Evolutionary conservation across 1,140 invertebrate genomes (phyloP).

Genomic region (Uloborus diversus): DNA sequence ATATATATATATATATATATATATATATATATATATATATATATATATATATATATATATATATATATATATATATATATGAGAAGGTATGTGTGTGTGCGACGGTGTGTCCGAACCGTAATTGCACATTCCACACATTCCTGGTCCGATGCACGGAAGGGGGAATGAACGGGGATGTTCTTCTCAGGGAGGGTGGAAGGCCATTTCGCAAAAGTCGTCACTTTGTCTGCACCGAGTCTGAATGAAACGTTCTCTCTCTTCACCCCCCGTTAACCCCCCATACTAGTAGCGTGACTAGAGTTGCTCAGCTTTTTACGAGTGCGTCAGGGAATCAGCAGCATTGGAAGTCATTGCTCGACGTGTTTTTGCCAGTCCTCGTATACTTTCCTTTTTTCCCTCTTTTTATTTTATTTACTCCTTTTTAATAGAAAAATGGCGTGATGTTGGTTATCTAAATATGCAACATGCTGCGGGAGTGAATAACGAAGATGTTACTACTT

Average conservation of each 20-base stretch:
- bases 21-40: neutral
- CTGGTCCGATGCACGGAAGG: neutral
- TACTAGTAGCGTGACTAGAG: neutral
- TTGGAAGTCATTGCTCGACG: too few species aligned
- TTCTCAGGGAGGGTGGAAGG: constrained; percentile 11
- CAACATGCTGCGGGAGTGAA: too few species aligned
- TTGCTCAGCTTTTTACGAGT: neutral
- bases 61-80: constrained; percentile 1
- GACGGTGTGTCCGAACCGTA: constrained; percentile 48
- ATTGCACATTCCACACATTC: constrained; percentile 54
- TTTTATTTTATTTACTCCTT: too few species aligned
- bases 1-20: neutral
- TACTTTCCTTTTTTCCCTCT: too few species aligned
- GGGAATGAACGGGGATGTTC: neutral
- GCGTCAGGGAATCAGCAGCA: neutral
- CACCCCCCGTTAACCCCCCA: neutral
- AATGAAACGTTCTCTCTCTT: constrained; percentile 17
- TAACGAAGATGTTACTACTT: too few species aligned
- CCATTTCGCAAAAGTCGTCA: constrained; percentile 52
- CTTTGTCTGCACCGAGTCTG: constrained; percentile 52
- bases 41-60: neutral
- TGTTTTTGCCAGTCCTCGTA: too few species aligned
- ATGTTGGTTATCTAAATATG: too few species aligned
- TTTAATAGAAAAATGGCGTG: too few species aligned
- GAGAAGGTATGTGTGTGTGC: constrained; percentile 2